Conservation (phyloP, 2,888 invertebrate genomes). For the Eupithecia subfuscata region DNA sequence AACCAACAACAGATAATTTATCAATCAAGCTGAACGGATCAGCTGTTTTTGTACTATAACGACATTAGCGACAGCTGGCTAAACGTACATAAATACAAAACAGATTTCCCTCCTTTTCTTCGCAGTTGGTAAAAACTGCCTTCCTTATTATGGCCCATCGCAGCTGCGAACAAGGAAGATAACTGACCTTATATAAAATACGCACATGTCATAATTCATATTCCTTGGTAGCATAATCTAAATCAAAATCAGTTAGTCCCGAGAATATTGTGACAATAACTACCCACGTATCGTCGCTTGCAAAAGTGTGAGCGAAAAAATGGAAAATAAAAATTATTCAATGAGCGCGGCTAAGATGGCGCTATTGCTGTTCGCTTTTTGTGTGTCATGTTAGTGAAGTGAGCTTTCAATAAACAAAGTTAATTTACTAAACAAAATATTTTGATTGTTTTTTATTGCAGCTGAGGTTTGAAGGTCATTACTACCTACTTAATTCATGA, state of each 20-base stretch:
- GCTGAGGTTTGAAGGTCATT: too few relatives aligned
- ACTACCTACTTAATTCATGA: too few relatives aligned
- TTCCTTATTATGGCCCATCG: not conserved
- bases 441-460: too few relatives aligned
- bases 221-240: slow-evolving; percentile 44
- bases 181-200: slow-evolving; percentile 1
- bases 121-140: not conserved
- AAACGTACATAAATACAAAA: not conserved
- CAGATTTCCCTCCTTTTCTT: not conserved
- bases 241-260: slow-evolving; percentile 50
- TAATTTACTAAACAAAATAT: too few relatives aligned
- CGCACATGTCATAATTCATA: slow-evolving; percentile 27
- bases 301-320: slow-evolving; percentile 60
- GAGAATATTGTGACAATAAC: slow-evolving; percentile 53
- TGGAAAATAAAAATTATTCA: slow-evolving; percentile 46
- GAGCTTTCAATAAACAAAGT: too few relatives aligned
- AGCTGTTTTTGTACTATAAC: too few relatives aligned
- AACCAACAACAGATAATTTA: not conserved
- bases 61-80: not conserved
- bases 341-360: slow-evolving; percentile 52
- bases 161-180: not conserved
- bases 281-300: slow-evolving; percentile 57
- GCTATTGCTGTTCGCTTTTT: slow-evolving; percentile 26
- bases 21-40: not conserved
- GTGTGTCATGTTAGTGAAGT: too few relatives aligned